Evolutionary conservation across 2,797 vertebrate genomes (phyloP), one percentile per base, ranked within the genome.

Genomic region (Typhlichthys subterraneus): DNA sequence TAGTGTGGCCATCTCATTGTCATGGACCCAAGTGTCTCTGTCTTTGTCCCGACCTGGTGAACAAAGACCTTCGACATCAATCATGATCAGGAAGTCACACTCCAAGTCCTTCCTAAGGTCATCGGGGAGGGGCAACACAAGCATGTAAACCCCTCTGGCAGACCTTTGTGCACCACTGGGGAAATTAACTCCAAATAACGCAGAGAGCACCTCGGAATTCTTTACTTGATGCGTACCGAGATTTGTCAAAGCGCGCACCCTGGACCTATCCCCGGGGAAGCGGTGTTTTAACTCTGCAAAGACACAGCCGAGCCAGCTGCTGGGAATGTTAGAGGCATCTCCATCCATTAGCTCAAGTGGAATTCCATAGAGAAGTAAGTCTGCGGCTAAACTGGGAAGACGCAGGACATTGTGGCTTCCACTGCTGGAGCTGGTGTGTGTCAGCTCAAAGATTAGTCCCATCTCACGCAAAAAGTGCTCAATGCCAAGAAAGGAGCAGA

Each of bases 401-500:
- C 88, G 78, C 10, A 77, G 62, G 15, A 93, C 91, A 12, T 90
- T 88, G 12, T 84, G 82, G 57, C 65, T 85, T 7, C 78, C 80
- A 51, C 77, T 86, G 7, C 77, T 45, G 0, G 81, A 76, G 0
- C 77, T 77, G 1, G 76, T 84, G 48, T 87, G 77, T 42, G 93
- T 92, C 0, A 93, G 73, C 71, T 96, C 93, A 47, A 92, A 95
- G 63, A 95, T 75, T 38, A 94, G 84, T 0, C 92, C 92, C 89
- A 95, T 90, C 71, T 96, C 94, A 50, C 93, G 89, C 53, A 95
- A 70, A 64, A 94, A 95, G 72, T 95, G 93, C 57, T 95, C 93
- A 65, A 94, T 85, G 1, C 91, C 91, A 15, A 95, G 73, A 29
- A 63, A 72, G 50, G 63, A 75, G 9, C 80, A 63, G 0, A 77